Evolutionary conservation across 2,888 invertebrate species (phyloP).

Genomic region (Drosophila niveifrons): DNA sequence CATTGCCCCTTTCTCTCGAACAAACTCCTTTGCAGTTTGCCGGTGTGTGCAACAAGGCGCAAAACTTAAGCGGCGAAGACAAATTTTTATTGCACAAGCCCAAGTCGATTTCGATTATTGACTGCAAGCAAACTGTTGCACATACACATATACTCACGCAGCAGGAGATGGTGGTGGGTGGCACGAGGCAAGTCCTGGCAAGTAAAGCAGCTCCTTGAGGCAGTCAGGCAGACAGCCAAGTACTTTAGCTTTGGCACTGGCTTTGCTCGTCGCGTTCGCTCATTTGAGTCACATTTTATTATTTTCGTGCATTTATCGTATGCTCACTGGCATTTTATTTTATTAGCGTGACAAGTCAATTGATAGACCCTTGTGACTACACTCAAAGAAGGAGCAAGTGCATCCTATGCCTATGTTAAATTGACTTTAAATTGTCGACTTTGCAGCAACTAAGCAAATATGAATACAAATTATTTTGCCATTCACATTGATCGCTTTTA

Average conservation of each 20-base stretch:
- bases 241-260: constrained; percentile 36
- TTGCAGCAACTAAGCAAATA: neutral
- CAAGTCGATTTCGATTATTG: constrained; percentile 73
- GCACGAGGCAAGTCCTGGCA: constrained; percentile 7
- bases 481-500: constrained; percentile 11
- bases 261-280: constrained; percentile 66
- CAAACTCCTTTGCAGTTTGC: neutral
- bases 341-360: constrained; percentile 79
- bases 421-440: constrained; percentile 19
- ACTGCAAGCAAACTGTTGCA: constrained; percentile 74
- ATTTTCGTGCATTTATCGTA: constrained; percentile 79
- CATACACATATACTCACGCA: constrained; percentile 23
- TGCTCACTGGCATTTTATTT: constrained; percentile 74
- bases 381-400: constrained; percentile 9
- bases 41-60: constrained; percentile 74
- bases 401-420: constrained; percentile 14
- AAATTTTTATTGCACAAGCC: constrained; percentile 75
- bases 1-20: neutral
- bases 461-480: constrained; percentile 12
- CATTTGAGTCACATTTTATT: constrained; percentile 82
- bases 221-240: constrained; percentile 36
- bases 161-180: neutral
- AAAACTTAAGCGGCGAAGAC: constrained; percentile 73
- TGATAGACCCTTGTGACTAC: constrained; percentile 56
- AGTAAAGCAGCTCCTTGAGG: constrained; percentile 30